Conservation (phyloP, 2,888 invertebrate genomes). For the Amorpha juglandis region DNA sequence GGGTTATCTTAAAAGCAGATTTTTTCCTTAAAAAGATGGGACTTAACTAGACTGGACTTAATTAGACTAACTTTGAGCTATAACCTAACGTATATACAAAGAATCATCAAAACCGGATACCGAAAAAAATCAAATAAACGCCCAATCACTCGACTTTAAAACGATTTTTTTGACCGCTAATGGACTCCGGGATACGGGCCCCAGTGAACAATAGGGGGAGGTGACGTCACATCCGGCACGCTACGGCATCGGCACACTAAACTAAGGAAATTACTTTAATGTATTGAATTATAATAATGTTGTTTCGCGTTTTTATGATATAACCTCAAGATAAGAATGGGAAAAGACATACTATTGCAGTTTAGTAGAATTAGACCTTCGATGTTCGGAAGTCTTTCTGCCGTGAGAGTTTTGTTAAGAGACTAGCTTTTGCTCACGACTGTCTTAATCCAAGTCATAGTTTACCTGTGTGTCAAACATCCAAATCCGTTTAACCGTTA, state of each 20-base stretch:
- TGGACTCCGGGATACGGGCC: constrained; percentile 4
- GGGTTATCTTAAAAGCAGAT: too few species aligned
- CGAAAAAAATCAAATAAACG: too few species aligned
- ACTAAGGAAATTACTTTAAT: constrained; percentile 28
- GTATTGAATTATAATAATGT: constrained; percentile 31
- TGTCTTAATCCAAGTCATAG: neutral
- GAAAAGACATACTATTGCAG: constrained; percentile 33
- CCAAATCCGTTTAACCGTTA: too few species aligned
- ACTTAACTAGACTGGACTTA: too few species aligned
- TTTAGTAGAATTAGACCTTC: constrained; percentile 21
- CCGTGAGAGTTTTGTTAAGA: too few species aligned
- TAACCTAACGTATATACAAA: too few species aligned
- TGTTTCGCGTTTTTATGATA: constrained; percentile 18
- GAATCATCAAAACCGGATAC: too few species aligned
- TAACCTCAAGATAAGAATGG: constrained; percentile 30
- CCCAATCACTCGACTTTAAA: neutral
- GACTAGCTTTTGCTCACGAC: neutral
- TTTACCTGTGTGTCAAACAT: too few species aligned
- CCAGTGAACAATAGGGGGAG: constrained; percentile 47
- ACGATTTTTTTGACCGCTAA: constrained; percentile 15
- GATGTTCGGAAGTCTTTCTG: neutral
- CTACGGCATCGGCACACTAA: constrained; percentile 31
- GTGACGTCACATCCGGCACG: constrained; percentile 61
- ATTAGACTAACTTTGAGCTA: too few species aligned
- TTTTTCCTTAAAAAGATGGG: too few species aligned